These are phyloP conservation scores for Sitophilus oryzae DNA, from an alignment of 1,140 invertebrate species.

Conservation along the genomic window DNA sequence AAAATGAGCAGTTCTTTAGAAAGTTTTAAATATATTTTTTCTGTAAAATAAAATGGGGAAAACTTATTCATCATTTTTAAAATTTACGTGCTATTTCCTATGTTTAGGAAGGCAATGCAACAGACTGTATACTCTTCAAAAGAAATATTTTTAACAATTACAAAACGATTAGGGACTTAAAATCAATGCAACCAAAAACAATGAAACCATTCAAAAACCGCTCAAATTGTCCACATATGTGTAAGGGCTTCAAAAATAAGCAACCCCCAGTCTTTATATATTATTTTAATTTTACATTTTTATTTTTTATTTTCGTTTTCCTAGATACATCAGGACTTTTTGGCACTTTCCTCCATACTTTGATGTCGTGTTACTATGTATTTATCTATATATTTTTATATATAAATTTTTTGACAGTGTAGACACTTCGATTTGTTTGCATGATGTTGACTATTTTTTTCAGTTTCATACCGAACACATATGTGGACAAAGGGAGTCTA, in stretches of 20 bases:
- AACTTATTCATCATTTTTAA: too few species aligned
- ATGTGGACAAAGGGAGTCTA: conserved; percentile 16
- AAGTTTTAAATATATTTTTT: too few species aligned
- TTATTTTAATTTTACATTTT: background rate
- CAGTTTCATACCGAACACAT: conserved; percentile 12
- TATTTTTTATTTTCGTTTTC: conserved; percentile 3
- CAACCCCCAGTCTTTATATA: conserved; percentile 15
- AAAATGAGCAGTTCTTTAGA: too few species aligned
- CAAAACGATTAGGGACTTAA: too few species aligned
- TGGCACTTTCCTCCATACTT: conserved; percentile 12
- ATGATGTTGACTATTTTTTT: conserved; percentile 12
- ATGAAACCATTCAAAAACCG: background rate
- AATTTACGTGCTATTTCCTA: too few species aligned
- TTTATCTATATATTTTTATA: too few species aligned
- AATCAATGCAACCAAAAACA: too few species aligned
- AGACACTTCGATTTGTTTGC: conserved; percentile 12
- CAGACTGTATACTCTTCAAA: too few species aligned
- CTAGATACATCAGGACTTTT: conserved; percentile 1
- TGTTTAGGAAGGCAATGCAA: too few species aligned
- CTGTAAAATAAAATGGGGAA: too few species aligned
- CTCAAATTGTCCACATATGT: conserved; percentile 20
- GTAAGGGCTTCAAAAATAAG: conserved; percentile 19
- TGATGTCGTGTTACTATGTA: conserved; percentile 14
- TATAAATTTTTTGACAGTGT: conserved; percentile 11
- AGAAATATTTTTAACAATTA: too few species aligned